Conservation (phyloP, 2,797 vertebrate genomes). For the Poeciliopsis presidionis region DNA sequence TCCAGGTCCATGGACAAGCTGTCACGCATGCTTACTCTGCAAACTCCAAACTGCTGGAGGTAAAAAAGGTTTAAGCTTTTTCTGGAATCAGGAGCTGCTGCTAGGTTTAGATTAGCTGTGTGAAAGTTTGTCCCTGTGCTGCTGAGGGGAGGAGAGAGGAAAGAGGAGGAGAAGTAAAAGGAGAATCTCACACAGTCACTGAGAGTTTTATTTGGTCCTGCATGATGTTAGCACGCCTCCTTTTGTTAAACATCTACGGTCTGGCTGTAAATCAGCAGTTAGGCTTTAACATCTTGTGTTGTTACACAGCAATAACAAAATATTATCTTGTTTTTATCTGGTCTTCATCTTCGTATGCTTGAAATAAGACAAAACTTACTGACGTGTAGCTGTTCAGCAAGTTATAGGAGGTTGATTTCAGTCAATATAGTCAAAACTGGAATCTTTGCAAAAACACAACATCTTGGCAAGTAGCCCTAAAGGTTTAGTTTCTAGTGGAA, state of each 20-base stretch:
- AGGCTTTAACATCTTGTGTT: slow-evolving; percentile 1
- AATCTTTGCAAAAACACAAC: too few species aligned
- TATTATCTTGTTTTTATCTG: too few species aligned
- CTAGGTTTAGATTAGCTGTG: slow-evolving; percentile 20
- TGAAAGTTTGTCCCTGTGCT: slow-evolving; percentile 35
- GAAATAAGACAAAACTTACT: too few species aligned
- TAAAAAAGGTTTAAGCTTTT: slow-evolving; percentile 19
- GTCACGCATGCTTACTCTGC: slow-evolving; percentile 67
- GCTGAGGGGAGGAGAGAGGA: slow-evolving; percentile 48
- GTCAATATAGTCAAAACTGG: too few species aligned
- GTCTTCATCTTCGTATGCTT: too few species aligned
- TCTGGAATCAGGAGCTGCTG: slow-evolving; percentile 37
- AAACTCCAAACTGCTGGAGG: background rate
- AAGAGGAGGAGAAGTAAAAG: slow-evolving; percentile 38
- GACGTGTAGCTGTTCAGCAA: too few species aligned
- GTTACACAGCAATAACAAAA: background rate
- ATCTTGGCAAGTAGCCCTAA: too few species aligned
- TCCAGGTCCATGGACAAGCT: slow-evolving; percentile 74
- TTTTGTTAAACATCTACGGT: slow-evolving; percentile 88
- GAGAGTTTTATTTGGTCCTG: slow-evolving; percentile 37
- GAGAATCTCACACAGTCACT: slow-evolving; percentile 24
- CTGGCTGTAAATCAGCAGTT: slow-evolving; percentile 80
- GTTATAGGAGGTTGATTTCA: too few species aligned
- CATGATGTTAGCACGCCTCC: slow-evolving; percentile 49
- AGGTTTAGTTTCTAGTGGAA: too few species aligned